Percentiles rank a stretch among this genome's conserved stretches.
Evolutionary conservation across 1,140 invertebrate species (phyloP).

Genomic region (Bombyx mandarina): DNA sequence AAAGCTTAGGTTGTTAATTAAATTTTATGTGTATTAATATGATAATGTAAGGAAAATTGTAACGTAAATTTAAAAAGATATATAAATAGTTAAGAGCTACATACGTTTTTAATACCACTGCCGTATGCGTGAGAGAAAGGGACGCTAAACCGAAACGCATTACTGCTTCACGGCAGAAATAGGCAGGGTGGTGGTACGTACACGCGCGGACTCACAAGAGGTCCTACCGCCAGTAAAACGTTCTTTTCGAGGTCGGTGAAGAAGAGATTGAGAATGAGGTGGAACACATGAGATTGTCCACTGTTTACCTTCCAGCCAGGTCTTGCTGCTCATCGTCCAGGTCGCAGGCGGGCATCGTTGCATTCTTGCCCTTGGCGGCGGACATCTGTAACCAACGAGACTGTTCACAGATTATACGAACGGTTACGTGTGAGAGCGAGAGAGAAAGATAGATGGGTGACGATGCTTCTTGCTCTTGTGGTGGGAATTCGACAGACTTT

Average conservation of each 20-base stretch:
- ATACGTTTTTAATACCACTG: no score
- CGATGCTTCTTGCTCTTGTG: neutral
- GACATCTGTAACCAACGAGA: slow-evolving; percentile 57
- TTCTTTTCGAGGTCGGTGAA: neutral
- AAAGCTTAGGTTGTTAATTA: neutral
- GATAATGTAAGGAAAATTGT: no score
- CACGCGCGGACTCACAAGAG: neutral
- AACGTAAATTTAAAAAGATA: no score
- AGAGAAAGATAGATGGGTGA: neutral
- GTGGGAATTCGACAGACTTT: neutral
- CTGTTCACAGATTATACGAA: slow-evolving; percentile 17
- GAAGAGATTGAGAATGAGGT: neutral
- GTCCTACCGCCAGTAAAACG: neutral
- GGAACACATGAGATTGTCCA: neutral
- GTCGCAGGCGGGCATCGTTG: slow-evolving; percentile 34
- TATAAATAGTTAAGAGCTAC: no score
- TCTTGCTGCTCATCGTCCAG: slow-evolving; percentile 50
- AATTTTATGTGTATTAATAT: no score
- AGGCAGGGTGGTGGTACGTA: no score
- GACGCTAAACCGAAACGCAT: no score
- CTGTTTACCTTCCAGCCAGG: slow-evolving; percentile 41
- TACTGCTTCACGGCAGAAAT: no score
- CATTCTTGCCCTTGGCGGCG: slow-evolving; percentile 33
- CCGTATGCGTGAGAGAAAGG: no score
- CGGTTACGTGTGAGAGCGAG: neutral